Evolutionary conservation across 2,888 invertebrate species (phyloP).

Genomic region (Pyrochroa serraticornis): DNA sequence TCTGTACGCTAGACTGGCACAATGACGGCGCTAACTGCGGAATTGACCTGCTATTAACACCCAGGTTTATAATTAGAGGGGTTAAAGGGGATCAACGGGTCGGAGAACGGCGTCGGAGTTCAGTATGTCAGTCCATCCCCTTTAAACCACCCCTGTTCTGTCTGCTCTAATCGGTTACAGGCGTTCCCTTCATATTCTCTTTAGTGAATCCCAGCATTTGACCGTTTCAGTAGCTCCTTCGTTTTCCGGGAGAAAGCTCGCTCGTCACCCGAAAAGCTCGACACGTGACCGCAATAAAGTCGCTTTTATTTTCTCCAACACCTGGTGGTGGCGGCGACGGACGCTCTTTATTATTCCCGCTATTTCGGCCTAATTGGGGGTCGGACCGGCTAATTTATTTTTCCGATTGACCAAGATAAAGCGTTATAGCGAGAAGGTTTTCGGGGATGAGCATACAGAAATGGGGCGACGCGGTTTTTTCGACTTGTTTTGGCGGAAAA

Average conservation of each 20-base stretch:
- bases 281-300: no score
- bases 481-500: no score
- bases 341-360: background rate
- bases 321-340: no score
- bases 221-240: conserved; percentile 7
- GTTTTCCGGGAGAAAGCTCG: conserved; percentile 4
- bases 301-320: no score
- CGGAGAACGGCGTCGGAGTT: conserved; percentile 35
- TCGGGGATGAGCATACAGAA: conserved; percentile 1
- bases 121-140: conserved; percentile 50
- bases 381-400: conserved; percentile 14
- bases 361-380: background rate
- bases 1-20: conserved; percentile 31
- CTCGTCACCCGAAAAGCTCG: background rate
- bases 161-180: conserved; percentile 53
- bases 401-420: background rate
- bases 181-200: conserved; percentile 49
- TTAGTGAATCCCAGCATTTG: conserved; percentile 37
- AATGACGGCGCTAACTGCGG: conserved; percentile 49
- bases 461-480: no score
- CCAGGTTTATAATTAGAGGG: conserved; percentile 54
- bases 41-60: conserved; percentile 56
- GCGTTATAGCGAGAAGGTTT: background rate
- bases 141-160: conserved; percentile 50
- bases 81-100: conserved; percentile 47